Percentiles rank a stretch among this genome's conserved stretches.
Evolutionary conservation across 1,140 invertebrate species (phyloP).

Genomic region (Antheraea mylitta): DNA sequence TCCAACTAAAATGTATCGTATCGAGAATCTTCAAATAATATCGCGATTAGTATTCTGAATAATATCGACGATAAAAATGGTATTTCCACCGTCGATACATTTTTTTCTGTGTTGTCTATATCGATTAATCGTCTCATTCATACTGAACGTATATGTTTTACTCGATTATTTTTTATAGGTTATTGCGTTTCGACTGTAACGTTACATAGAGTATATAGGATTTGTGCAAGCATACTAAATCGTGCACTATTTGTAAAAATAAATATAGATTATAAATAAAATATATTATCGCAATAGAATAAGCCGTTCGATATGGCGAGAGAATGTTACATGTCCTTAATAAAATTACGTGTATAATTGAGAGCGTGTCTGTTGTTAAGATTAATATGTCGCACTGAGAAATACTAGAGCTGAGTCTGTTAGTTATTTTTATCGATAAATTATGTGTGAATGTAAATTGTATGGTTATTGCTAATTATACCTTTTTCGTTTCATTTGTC

Average conservation of each 20-base stretch:
- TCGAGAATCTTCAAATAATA: too few relatives aligned
- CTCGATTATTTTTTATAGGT: too few relatives aligned
- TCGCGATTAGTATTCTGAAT: too few relatives aligned
- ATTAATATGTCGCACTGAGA: not conserved
- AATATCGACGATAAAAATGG: too few relatives aligned
- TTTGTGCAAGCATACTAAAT: conserved; percentile 1
- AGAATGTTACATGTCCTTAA: not conserved
- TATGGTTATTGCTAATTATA: not conserved
- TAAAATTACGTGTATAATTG: not conserved
- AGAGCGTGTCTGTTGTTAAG: not conserved
- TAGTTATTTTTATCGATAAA: not conserved
- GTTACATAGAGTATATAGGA: not conserved
- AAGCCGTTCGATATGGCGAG: not conserved
- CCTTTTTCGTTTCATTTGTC: not conserved
- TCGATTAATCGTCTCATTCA: too few relatives aligned
- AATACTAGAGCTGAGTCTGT: not conserved
- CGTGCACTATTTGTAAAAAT: not conserved
- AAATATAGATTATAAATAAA: not conserved
- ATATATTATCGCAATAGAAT: not conserved
- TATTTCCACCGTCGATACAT: too few relatives aligned
- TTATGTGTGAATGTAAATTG: not conserved
- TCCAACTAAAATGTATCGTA: too few relatives aligned
- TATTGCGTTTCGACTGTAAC: not conserved
- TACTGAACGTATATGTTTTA: too few relatives aligned
- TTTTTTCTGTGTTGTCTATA: too few relatives aligned